Conservation (phyloP, 1,140 invertebrate species). For the Frieseomelitta varia region DNA sequence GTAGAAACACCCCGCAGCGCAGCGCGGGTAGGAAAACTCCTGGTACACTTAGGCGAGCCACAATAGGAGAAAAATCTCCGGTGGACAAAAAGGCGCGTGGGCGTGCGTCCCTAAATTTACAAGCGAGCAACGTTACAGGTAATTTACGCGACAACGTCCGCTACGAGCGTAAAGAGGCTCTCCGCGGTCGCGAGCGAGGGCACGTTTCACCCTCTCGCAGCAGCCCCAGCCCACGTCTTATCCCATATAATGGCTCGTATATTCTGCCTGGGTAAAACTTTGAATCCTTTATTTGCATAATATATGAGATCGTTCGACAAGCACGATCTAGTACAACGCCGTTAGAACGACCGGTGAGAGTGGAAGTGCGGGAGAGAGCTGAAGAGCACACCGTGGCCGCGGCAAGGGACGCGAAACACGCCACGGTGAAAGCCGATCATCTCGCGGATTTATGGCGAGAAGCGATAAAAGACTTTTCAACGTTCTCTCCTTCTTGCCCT, state of each 20-base stretch:
- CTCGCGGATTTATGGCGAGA: slow-evolving; percentile 17
- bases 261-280: slow-evolving; percentile 58
- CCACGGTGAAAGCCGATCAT: slow-evolving; percentile 24
- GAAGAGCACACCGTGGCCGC: neutral
- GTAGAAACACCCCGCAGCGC: neutral
- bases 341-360: slow-evolving; percentile 17
- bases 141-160: slow-evolving; percentile 28
- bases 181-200: neutral
- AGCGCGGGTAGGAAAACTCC: neutral
- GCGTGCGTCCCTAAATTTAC: slow-evolving; percentile 19
- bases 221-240: slow-evolving; percentile 28
- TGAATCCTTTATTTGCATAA: slow-evolving; percentile 71
- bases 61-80: slow-evolving; percentile 19
- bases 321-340: slow-evolving; percentile 43
- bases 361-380: too few relatives aligned
- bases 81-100: neutral
- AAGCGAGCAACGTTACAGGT: neutral
- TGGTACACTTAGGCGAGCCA: neutral
- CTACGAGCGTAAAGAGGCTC: slow-evolving; percentile 12
- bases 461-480: slow-evolving; percentile 21
- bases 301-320: slow-evolving; percentile 59
- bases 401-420: neutral
- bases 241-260: slow-evolving; percentile 52
- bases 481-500: neutral
- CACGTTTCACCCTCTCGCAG: slow-evolving; percentile 14